phyloP scores from a whole-genome alignment of 92 coral and sea anemone species.

The Heliopora coerulea region DNA sequence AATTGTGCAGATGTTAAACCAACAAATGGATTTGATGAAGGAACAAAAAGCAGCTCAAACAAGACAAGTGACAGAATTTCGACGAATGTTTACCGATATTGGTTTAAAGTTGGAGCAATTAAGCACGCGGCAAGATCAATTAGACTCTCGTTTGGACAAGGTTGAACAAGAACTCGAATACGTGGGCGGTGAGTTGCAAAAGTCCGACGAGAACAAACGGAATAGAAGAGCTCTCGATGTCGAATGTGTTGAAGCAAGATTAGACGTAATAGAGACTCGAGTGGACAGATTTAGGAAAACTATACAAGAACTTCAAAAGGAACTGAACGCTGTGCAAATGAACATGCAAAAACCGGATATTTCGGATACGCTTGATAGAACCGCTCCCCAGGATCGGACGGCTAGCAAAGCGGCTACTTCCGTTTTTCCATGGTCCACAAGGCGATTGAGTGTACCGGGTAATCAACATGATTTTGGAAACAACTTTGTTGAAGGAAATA shows the following conservation, averaged over 20 bases:
- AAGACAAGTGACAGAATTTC: constrained; percentile 5
- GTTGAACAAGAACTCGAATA: constrained; percentile 1
- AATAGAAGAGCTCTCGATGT: constrained; percentile 1
- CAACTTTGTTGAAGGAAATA: not conserved
- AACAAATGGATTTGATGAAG: constrained; percentile 1
- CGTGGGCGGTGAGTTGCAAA: not conserved
- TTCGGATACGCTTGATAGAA: not conserved
- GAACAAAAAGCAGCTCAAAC: constrained; percentile 11
- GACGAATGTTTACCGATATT: constrained; percentile 4
- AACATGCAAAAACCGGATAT: not conserved
- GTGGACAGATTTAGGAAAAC: not conserved
- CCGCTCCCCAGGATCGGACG: not conserved
- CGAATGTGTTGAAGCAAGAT: constrained; percentile 27
- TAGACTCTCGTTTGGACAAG: not conserved
- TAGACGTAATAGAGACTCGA: constrained; percentile 16
- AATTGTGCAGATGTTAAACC: not conserved
- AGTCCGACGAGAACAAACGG: constrained; percentile 3
- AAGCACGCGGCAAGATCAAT: constrained; percentile 10
- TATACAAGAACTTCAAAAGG: not conserved
- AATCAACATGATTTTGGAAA: too few relatives aligned
- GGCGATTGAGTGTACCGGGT: not conserved
- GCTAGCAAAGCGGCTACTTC: not conserved
- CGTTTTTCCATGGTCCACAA: constrained; percentile 14
- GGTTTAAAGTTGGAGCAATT: not conserved
- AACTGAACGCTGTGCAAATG: not conserved